These are phyloP conservation scores for Hippocampus guttulatus DNA, from an alignment of 2,113 vertebrate genomes.

Conservation along the genomic window DNA sequence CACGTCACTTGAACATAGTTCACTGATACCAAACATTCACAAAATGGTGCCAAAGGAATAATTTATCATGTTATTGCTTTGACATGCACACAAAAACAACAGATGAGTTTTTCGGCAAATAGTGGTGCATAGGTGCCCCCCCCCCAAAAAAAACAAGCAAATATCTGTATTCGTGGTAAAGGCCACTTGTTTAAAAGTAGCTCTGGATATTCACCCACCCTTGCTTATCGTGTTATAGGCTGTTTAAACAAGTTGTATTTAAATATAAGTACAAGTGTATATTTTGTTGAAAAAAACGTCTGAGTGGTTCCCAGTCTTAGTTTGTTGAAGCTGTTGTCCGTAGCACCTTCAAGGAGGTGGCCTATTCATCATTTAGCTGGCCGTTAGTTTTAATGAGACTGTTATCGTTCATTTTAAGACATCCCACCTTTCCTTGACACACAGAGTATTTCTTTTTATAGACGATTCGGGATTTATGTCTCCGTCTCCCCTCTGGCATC, in stretches of 20 bases:
- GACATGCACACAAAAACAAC: too few species aligned
- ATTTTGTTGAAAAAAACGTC: constrained; percentile 2
- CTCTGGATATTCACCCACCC: not conserved
- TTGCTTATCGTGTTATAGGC: too few species aligned
- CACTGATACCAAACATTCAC: too few species aligned
- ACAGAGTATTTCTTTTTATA: constrained; percentile 81
- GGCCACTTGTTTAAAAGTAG: not conserved
- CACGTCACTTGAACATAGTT: too few species aligned
- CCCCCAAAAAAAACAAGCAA: too few species aligned
- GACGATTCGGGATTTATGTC: constrained; percentile 80
- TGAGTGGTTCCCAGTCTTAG: constrained; percentile 64
- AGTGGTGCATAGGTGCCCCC: not conserved
- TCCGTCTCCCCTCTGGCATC: constrained; percentile 54
- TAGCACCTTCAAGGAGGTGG: constrained; percentile 67
- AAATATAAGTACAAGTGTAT: not conserved
- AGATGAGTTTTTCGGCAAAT: not conserved
- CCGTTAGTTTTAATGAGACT: constrained; percentile 83
- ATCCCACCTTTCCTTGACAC: constrained; percentile 80
- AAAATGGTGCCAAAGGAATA: too few species aligned
- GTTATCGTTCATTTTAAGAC: constrained; percentile 83
- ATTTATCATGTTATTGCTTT: too few species aligned
- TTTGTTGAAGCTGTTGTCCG: constrained; percentile 70
- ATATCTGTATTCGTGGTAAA: not conserved
- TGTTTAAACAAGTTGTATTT: not conserved
- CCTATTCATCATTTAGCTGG: constrained; percentile 75